phyloP scores from a whole-genome alignment of 2,888 invertebrate genomes.

The Erannis defoliaria region DNA sequence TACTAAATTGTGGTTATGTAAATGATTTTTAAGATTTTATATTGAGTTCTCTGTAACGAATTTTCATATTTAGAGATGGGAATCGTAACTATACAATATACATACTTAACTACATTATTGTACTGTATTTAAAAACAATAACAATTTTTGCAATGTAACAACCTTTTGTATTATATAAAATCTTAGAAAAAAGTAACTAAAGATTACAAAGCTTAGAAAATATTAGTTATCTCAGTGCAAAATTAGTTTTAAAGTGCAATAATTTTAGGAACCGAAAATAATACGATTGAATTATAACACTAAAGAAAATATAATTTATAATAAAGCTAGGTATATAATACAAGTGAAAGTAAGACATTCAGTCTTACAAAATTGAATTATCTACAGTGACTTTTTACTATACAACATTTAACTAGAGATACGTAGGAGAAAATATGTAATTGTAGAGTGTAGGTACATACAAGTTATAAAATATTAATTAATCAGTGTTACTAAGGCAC shows the following conservation, averaged over 20 bases:
- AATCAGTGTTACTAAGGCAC: conserved; percentile 19
- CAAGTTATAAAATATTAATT: neutral
- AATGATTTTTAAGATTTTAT: neutral
- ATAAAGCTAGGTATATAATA: conserved; percentile 67
- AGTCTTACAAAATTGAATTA: conserved; percentile 49
- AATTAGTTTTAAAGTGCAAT: conserved; percentile 16
- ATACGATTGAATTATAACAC: conserved; percentile 49
- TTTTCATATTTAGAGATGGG: neutral
- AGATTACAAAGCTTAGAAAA: conserved; percentile 38
- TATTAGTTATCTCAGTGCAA: conserved; percentile 27
- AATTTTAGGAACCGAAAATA: conserved; percentile 61
- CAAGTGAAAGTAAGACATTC: conserved; percentile 51
- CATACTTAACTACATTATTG: neutral
- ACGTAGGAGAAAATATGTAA: neutral
- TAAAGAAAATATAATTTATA: conserved; percentile 46
- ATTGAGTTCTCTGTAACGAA: neutral
- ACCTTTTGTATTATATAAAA: conserved; percentile 30
- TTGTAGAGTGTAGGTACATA: neutral
- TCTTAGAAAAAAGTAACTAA: conserved; percentile 19
- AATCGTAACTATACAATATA: neutral
- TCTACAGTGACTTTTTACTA: conserved; percentile 42
- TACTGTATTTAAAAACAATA: conserved; percentile 40
- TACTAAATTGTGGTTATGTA: neutral
- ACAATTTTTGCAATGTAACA: conserved; percentile 29
- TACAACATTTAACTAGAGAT: conserved; percentile 29